phyloP scores from a whole-genome alignment of 2,888 invertebrate genomes.

The Chrysolina oricalcia region DNA sequence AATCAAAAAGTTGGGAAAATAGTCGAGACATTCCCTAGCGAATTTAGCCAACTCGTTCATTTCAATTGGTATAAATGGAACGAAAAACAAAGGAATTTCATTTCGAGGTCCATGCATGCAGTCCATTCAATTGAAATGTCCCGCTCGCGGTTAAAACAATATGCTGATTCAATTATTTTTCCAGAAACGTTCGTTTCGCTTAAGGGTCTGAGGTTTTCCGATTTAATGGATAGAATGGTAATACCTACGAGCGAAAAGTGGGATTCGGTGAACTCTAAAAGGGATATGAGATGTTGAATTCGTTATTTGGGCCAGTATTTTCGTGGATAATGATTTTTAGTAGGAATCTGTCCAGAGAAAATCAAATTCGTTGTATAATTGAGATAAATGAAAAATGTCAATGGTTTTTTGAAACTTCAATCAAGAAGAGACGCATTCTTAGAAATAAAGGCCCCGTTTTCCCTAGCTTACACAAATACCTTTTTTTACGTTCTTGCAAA shows the following conservation, averaged over 20 bases:
- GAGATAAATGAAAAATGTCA: too few species aligned
- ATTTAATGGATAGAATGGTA: slow-evolving; percentile 19
- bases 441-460: too few species aligned
- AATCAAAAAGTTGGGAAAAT: neutral
- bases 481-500: too few species aligned
- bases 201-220: neutral
- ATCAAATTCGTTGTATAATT: too few species aligned
- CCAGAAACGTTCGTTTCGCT: slow-evolving; percentile 18
- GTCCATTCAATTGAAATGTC: slow-evolving; percentile 13
- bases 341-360: neutral
- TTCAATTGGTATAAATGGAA: slow-evolving; percentile 3
- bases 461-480: too few species aligned
- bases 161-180: slow-evolving; percentile 25
- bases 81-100: neutral
- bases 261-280: neutral
- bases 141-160: slow-evolving; percentile 13
- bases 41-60: neutral
- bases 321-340: neutral
- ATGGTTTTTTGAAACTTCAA: too few species aligned
- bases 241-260: neutral
- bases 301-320: neutral
- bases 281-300: neutral
- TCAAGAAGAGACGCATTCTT: too few species aligned
- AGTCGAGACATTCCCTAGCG: neutral
- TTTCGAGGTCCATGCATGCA: slow-evolving; percentile 1